Evolutionary conservation across 2,888 invertebrate genomes (phyloP).

Genomic region (Noctua janthe): DNA sequence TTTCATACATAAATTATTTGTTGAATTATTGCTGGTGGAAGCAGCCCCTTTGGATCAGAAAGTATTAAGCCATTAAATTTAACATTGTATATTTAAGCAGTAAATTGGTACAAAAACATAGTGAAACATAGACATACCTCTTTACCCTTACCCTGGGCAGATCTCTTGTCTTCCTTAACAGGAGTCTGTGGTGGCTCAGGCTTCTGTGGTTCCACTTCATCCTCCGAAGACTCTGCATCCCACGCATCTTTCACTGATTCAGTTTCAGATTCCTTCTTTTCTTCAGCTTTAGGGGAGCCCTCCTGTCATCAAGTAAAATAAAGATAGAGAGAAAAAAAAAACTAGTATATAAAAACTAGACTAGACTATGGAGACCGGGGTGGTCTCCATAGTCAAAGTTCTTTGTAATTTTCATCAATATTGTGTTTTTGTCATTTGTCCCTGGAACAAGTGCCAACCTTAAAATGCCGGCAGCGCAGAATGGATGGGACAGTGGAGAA

Average conservation of each 20-base stretch:
- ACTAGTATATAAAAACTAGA: background rate
- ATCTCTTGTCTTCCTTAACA: slow-evolving; percentile 73
- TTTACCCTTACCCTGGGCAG: slow-evolving; percentile 70
- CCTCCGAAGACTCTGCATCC: slow-evolving; percentile 94
- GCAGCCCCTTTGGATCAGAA: background rate
- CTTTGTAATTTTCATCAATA: background rate
- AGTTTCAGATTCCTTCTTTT: slow-evolving; percentile 84
- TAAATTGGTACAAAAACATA: background rate
- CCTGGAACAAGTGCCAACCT: background rate
- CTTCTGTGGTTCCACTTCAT: slow-evolving; percentile 79
- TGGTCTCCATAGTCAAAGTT: background rate
- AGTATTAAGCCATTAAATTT: background rate
- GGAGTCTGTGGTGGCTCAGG: slow-evolving; percentile 71
- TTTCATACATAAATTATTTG: background rate
- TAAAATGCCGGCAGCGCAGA: background rate
- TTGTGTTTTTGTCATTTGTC: background rate
- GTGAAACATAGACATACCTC: slow-evolving; percentile 45
- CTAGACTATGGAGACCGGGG: background rate
- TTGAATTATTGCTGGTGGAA: background rate
- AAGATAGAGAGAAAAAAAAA: background rate
- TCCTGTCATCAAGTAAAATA: slow-evolving; percentile 66
- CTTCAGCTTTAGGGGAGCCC: slow-evolving; percentile 75
- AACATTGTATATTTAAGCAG: background rate
- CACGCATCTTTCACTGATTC: slow-evolving; percentile 95
- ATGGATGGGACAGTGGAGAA: background rate